A percentile compares a stretch with the other conserved stretches of the same genome.
phyloP scores from a whole-genome alignment of 2,888 invertebrate species.

The Crocallis elinguaria region DNA sequence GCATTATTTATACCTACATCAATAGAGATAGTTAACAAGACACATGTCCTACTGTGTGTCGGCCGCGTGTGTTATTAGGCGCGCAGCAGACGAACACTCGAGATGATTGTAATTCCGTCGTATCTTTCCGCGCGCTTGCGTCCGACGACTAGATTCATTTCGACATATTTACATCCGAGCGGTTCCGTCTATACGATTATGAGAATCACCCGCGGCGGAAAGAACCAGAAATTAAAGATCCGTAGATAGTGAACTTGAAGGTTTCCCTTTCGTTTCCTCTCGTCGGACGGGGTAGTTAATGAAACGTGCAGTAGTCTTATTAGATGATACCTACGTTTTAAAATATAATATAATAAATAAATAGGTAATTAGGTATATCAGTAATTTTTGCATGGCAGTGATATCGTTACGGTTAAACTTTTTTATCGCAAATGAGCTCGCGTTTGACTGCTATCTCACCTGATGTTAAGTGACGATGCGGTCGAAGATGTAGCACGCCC shows the following conservation, averaged over 20 bases:
- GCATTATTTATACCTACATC: neutral
- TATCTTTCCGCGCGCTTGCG: neutral
- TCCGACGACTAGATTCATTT: neutral
- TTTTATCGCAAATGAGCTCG: too few relatives aligned
- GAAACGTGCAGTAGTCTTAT: too few relatives aligned
- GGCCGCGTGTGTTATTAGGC: neutral
- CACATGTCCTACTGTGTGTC: neutral
- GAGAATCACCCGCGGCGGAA: neutral
- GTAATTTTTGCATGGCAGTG: too few relatives aligned
- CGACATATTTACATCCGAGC: neutral
- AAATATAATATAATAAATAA: too few relatives aligned
- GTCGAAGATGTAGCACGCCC: too few relatives aligned
- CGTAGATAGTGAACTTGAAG: neutral
- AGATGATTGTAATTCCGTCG: neutral
- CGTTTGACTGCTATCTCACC: too few relatives aligned
- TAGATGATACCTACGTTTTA: too few relatives aligned
- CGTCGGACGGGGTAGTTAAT: neutral
- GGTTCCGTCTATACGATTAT: slow-evolving; percentile 4
- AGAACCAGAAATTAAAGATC: neutral
- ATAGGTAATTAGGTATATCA: too few relatives aligned
- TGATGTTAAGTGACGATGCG: too few relatives aligned
- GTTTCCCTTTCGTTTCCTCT: neutral
- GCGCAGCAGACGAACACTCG: too few relatives aligned
- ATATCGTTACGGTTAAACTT: too few relatives aligned
- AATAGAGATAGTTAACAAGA: neutral